A percentile compares a stretch with the other conserved stretches of the same genome.
Conservation (phyloP, 1,140 invertebrate genomes). For the Chlorops oryzae region DNA sequence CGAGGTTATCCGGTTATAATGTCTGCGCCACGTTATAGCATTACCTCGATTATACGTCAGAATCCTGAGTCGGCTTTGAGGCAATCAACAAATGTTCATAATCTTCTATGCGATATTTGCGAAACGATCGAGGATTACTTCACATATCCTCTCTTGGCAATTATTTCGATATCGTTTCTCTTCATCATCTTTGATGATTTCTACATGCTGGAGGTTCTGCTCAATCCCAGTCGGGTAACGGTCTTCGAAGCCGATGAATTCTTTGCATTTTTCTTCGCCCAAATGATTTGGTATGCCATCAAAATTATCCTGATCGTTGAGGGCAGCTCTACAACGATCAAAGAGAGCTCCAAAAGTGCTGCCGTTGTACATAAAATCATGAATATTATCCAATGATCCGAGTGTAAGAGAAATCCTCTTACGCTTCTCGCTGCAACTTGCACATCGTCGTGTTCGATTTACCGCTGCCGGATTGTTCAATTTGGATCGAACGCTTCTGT, state of each 20-base stretch:
- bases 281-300: conserved; percentile 42
- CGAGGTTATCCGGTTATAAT: conserved; percentile 12
- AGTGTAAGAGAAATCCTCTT: conserved; percentile 33
- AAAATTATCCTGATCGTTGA: conserved; percentile 43
- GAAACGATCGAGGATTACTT: conserved; percentile 44
- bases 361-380: conserved; percentile 41
- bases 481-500: conserved; percentile 41
- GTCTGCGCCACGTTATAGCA: conserved; percentile 33
- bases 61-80: conserved; percentile 37
- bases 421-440: conserved; percentile 36
- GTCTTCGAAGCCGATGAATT: conserved; percentile 39
- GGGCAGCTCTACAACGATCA: conserved; percentile 33
- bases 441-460: conserved; percentile 34
- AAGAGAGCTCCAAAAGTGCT: conserved; percentile 29
- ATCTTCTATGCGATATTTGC: conserved; percentile 42
- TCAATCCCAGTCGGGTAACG: conserved; percentile 35
- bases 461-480: conserved; percentile 41
- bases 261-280: conserved; percentile 40
- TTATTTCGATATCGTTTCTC: conserved; percentile 40
- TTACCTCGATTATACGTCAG: conserved; percentile 39
- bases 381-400: conserved; percentile 37
- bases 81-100: conserved; percentile 41
- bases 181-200: conserved; percentile 45
- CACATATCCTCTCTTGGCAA: conserved; percentile 38
- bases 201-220: conserved; percentile 36